phyloP scores from a whole-genome alignment of 2,113 vertebrate species.

The Falcunculus frontatus region DNA sequence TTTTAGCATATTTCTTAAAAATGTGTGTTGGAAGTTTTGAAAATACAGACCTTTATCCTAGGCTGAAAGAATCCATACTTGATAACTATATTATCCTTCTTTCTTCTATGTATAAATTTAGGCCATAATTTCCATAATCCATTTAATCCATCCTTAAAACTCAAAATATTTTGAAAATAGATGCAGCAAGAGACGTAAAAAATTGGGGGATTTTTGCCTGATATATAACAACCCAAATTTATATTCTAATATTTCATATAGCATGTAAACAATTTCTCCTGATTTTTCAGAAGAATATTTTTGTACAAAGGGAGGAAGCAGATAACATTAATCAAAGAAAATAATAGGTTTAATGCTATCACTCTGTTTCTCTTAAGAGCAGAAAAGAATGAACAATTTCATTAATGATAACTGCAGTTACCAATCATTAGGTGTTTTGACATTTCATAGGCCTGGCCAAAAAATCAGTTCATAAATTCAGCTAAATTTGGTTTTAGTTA shows the following conservation, averaged over 20 bases:
- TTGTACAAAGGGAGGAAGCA: neutral
- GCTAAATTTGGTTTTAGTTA: neutral
- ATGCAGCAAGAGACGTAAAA: neutral
- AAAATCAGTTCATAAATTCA: neutral
- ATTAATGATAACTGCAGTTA: neutral
- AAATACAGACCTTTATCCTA: neutral
- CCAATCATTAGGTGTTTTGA: neutral
- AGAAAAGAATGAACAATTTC: neutral
- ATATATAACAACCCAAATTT: neutral
- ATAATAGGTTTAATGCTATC: neutral
- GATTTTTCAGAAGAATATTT: neutral
- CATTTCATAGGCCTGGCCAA: neutral
- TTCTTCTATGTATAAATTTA: neutral
- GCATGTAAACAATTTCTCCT: neutral
- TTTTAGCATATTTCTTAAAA: neutral
- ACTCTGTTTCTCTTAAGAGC: neutral
- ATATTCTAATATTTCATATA: neutral
- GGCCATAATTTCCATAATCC: fast-evolving
- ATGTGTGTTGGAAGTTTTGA: neutral
- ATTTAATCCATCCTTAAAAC: neutral
- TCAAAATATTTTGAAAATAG: neutral
- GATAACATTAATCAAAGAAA: neutral
- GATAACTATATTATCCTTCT: neutral
- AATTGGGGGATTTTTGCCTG: neutral
- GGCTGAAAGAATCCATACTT: neutral